phyloP scores from a whole-genome alignment of 2,113 vertebrate species.

The Cyphomyrus plagiostoma region DNA sequence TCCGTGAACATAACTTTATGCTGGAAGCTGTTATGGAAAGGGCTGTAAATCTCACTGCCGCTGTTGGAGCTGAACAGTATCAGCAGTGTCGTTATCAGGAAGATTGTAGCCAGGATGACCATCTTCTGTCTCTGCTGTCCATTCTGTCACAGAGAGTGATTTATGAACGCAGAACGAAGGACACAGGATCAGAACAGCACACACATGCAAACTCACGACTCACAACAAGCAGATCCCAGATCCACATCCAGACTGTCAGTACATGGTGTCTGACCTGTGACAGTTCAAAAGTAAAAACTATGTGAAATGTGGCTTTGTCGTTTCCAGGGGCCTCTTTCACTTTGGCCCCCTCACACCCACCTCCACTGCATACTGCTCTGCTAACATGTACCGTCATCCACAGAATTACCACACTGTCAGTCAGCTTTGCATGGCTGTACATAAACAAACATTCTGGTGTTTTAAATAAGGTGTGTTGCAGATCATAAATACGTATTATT shows the following conservation, averaged over 20 bases:
- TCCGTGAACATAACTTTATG: slow-evolving; percentile 52
- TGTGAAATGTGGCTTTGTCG: neutral
- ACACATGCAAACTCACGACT: neutral
- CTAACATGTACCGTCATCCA: neutral
- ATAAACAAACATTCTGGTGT: neutral
- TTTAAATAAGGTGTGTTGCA: neutral
- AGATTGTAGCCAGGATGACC: slow-evolving; percentile 72
- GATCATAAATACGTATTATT: neutral
- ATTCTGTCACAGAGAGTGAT: slow-evolving; percentile 28
- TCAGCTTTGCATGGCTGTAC: neutral
- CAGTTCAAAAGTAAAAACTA: neutral
- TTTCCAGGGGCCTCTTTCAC: neutral
- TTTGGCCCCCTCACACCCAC: neutral
- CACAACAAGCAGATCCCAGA: neutral
- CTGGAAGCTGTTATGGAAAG: slow-evolving; percentile 46
- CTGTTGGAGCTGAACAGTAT: slow-evolving; percentile 89
- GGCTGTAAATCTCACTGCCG: slow-evolving; percentile 61
- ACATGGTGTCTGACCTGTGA: neutral
- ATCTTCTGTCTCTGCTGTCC: slow-evolving; percentile 71
- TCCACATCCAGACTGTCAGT: neutral
- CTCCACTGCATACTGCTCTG: neutral
- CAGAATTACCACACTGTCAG: neutral
- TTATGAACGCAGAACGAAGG: neutral
- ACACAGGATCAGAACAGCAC: neutral
- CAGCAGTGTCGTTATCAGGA: slow-evolving; percentile 82